Percentiles rank a stretch among this genome's conserved stretches.
These are phyloP conservation scores for Apodemia duryi DNA, from an alignment of 2,888 invertebrate genomes.

Conservation along the genomic window DNA sequence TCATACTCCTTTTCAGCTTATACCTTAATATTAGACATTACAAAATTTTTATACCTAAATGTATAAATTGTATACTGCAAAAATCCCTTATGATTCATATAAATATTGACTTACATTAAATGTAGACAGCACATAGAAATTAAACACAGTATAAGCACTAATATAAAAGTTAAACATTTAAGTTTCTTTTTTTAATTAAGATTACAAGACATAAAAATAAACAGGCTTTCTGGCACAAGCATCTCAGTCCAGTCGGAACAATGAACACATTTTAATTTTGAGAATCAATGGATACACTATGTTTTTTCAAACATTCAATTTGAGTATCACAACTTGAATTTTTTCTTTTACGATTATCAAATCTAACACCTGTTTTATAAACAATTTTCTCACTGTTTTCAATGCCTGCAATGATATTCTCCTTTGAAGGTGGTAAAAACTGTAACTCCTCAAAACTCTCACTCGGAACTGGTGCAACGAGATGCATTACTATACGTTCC, in stretches of 20 bases:
- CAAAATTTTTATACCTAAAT: conserved; percentile 3
- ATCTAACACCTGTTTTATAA: conserved; percentile 62
- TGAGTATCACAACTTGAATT: conserved; percentile 49
- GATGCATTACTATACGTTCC: conserved; percentile 85
- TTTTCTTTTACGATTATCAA: conserved; percentile 65
- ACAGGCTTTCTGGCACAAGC: conserved; percentile 5
- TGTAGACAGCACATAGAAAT: conserved; percentile 11
- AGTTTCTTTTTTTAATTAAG: not conserved
- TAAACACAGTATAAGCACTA: conserved; percentile 7
- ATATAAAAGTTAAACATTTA: conserved; percentile 4
- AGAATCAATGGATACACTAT: conserved; percentile 38
- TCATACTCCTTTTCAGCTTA: not conserved
- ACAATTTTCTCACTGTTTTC: conserved; percentile 70
- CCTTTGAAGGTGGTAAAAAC: conserved; percentile 65
- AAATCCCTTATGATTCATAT: conserved; percentile 5
- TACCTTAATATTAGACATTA: conserved; percentile 5
- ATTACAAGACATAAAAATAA: not conserved
- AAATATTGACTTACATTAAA: conserved; percentile 12
- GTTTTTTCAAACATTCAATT: conserved; percentile 55
- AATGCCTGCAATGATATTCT: conserved; percentile 69
- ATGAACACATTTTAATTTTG: conserved; percentile 18
- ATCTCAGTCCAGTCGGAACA: conserved; percentile 1
- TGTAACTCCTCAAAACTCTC: conserved; percentile 60
- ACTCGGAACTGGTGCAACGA: conserved; percentile 66
- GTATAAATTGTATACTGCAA: conserved; percentile 13